phyloP scores from a whole-genome alignment of 2,797 vertebrate genomes.

The Sternotherus odoratus region DNA sequence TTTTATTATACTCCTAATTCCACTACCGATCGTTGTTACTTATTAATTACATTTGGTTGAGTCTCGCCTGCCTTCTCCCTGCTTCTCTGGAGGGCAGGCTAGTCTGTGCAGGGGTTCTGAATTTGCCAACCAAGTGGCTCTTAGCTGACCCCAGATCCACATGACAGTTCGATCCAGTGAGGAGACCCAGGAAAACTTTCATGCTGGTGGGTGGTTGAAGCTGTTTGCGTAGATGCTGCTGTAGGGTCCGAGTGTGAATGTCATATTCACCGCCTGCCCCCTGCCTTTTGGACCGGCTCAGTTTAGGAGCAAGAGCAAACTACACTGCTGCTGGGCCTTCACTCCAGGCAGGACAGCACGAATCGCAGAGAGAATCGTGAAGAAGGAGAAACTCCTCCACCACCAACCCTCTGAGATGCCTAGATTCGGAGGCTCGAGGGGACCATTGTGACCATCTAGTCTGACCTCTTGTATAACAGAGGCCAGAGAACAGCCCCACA shows the following conservation, averaged over 20 bases:
- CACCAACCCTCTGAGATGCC: neutral
- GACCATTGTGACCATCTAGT: no score
- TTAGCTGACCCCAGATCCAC: neutral
- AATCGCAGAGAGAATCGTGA: fast-evolving
- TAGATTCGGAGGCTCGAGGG: no score
- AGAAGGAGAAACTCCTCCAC: neutral
- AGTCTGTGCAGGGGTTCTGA: neutral
- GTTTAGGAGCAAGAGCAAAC: fast-evolving
- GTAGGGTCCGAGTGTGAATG: neutral
- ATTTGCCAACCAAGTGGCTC: neutral
- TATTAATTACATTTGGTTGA: neutral
- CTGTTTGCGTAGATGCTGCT: neutral
- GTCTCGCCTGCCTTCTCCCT: neutral
- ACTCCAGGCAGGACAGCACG: neutral
- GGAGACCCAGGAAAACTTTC: fast-evolving
- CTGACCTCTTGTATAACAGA: no score
- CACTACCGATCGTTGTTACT: no score
- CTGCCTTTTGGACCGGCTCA: neutral
- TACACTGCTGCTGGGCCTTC: neutral
- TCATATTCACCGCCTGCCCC: neutral
- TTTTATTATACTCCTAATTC: no score
- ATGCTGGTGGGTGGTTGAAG: fast-evolving
- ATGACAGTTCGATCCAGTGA: no score
- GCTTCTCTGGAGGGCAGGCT: neutral
- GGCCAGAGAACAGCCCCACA: no score